Evolutionary conservation across 2,797 vertebrate species (phyloP).

Genomic region (Menidia menidia): DNA sequence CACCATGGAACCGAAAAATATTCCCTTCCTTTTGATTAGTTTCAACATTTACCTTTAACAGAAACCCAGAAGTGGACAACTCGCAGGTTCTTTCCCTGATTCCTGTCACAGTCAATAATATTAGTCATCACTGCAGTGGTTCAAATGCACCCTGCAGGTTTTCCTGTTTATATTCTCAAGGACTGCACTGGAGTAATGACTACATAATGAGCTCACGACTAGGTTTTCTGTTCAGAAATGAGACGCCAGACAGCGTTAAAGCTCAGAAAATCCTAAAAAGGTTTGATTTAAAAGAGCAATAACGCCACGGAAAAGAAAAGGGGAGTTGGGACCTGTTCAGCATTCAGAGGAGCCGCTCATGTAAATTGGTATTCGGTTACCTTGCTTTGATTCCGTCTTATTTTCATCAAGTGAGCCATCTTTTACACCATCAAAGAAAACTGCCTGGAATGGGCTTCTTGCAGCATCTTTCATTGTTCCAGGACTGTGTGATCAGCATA

Average conservation of each 20-base stretch:
- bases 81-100: neutral
- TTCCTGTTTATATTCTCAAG: conserved; percentile 36
- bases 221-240: conserved; percentile 24
- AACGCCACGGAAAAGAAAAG: conserved; percentile 7
- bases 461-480: conserved; percentile 49
- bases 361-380: conserved; percentile 38
- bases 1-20: neutral
- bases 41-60: neutral
- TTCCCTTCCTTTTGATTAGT: neutral
- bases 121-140: conserved; percentile 20
- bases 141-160: conserved; percentile 14
- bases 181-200: conserved; percentile 23
- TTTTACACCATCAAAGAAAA: conserved; percentile 53
- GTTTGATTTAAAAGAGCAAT: conserved; percentile 26
- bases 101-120: conserved; percentile 29
- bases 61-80: conserved; percentile 1
- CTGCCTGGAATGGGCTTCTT: conserved; percentile 20
- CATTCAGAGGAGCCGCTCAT: conserved; percentile 35
- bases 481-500: conserved; percentile 53
- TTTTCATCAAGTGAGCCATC: conserved; percentile 52
- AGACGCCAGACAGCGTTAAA: neutral
- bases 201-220: conserved; percentile 22
- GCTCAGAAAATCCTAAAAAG: conserved; percentile 19
- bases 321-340: conserved; percentile 39
- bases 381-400: conserved; percentile 53